A percentile compares a stretch with the other conserved stretches of the same genome.
Conservation (phyloP, 2,113 vertebrate species). For the Chiloscyllium plagiosum region DNA sequence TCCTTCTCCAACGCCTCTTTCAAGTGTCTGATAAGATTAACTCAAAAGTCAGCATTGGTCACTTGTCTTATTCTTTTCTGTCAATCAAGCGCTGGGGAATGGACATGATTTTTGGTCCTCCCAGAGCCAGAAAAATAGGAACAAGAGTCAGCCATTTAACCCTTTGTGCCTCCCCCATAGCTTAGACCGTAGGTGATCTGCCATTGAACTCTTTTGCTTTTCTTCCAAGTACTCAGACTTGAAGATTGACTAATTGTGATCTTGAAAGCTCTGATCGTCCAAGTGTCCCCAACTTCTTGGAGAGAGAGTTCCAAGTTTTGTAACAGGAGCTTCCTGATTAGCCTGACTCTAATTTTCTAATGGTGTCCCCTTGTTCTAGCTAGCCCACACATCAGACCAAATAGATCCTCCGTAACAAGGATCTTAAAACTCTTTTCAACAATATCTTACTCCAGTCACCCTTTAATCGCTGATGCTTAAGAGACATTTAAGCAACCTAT, state of each 20-base stretch:
- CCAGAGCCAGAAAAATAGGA: background rate
- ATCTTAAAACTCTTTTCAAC: background rate
- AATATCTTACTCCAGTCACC: background rate
- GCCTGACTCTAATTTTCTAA: background rate
- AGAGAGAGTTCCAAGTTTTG: background rate
- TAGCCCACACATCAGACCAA: background rate
- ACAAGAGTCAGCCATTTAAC: background rate
- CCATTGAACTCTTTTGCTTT: too few relatives aligned
- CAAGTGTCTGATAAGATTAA: background rate
- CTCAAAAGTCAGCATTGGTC: background rate
- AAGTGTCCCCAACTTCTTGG: background rate
- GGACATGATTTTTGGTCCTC: background rate
- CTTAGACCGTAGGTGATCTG: background rate
- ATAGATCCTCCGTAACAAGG: background rate
- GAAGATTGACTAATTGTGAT: background rate
- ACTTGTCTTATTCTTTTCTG: background rate
- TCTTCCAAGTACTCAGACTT: background rate
- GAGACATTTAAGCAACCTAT: too few relatives aligned
- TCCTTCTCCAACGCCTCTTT: background rate
- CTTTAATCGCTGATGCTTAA: background rate
- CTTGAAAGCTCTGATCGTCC: background rate
- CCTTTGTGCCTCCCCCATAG: too few relatives aligned
- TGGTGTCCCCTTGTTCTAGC: background rate
- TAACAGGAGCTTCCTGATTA: background rate
- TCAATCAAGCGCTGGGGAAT: background rate